A percentile compares a stretch with the other conserved stretches of the same genome.
Evolutionary conservation across 2,888 invertebrate genomes (phyloP).

Genomic region (Cheilosia vernalis): DNA sequence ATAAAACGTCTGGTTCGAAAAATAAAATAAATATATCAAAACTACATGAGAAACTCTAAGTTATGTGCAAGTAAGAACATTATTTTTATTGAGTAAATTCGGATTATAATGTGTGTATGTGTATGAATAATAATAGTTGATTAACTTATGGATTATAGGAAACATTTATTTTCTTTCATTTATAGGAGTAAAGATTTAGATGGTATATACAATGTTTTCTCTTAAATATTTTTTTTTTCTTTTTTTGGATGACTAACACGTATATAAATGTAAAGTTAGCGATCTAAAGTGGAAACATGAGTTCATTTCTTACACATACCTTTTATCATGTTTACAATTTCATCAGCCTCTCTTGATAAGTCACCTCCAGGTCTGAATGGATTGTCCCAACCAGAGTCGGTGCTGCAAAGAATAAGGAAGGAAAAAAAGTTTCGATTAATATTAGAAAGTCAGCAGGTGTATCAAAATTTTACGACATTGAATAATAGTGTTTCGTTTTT

Average conservation of each 20-base stretch:
- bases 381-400: slow-evolving; percentile 98
- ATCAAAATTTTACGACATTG: too few relatives aligned
- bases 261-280: slow-evolving; percentile 23
- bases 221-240: slow-evolving; percentile 6
- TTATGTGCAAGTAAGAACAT: slow-evolving; percentile 49
- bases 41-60: slow-evolving; percentile 54
- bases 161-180: slow-evolving; percentile 38
- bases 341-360: slow-evolving; percentile 94
- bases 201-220: slow-evolving; percentile 18
- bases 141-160: slow-evolving; percentile 48
- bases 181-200: slow-evolving; percentile 17
- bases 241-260: slow-evolving; percentile 1
- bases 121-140: slow-evolving; percentile 26
- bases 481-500: too few relatives aligned
- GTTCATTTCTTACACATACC: slow-evolving; percentile 81
- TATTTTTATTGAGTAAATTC: slow-evolving; percentile 62
- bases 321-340: slow-evolving; percentile 97
- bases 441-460: neutral
- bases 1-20: slow-evolving; percentile 8
- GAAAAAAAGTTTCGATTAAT: neutral
- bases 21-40: slow-evolving; percentile 10
- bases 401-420: slow-evolving; percentile 85
- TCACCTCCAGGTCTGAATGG: slow-evolving; percentile 98
- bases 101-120: slow-evolving; percentile 40
- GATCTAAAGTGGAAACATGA: neutral